These are phyloP conservation scores for Donacobius atricapilla DNA, from an alignment of 2,113 vertebrate species.

Conservation along the genomic window DNA sequence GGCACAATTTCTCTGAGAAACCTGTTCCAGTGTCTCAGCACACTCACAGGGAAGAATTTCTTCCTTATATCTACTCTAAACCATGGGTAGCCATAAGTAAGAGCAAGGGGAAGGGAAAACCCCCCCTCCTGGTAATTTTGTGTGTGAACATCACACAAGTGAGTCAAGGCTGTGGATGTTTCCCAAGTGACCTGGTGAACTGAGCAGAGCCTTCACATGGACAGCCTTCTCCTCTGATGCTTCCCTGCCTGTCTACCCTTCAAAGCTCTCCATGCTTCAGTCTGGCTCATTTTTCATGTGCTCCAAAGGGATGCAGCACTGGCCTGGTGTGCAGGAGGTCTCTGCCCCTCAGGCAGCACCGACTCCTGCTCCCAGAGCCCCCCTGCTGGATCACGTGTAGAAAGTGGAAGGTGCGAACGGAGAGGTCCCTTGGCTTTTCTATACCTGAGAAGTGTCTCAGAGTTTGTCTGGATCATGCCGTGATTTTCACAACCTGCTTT, in stretches of 20 bases:
- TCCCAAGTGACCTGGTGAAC: background rate
- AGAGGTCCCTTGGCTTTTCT: background rate
- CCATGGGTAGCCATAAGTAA: background rate
- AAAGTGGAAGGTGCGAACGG: background rate
- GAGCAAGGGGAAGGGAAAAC: background rate
- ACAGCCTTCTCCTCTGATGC: background rate
- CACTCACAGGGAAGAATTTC: background rate
- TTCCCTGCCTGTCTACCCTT: background rate
- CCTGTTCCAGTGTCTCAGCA: background rate
- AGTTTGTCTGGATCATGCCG: background rate
- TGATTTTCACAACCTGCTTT: background rate
- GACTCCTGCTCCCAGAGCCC: background rate
- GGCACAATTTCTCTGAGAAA: background rate
- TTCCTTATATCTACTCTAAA: background rate
- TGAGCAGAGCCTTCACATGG: background rate
- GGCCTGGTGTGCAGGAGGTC: background rate
- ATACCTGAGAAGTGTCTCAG: background rate
- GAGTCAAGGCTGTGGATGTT: fast-evolving
- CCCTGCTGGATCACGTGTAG: fast-evolving
- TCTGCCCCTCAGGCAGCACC: background rate
- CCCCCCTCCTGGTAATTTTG: background rate
- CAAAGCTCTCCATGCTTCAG: background rate
- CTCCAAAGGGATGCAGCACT: background rate
- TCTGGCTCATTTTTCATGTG: background rate
- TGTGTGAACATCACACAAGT: background rate